phyloP scores from a whole-genome alignment of 2,113 vertebrate genomes.

The Chiloscyllium plagiosum region DNA sequence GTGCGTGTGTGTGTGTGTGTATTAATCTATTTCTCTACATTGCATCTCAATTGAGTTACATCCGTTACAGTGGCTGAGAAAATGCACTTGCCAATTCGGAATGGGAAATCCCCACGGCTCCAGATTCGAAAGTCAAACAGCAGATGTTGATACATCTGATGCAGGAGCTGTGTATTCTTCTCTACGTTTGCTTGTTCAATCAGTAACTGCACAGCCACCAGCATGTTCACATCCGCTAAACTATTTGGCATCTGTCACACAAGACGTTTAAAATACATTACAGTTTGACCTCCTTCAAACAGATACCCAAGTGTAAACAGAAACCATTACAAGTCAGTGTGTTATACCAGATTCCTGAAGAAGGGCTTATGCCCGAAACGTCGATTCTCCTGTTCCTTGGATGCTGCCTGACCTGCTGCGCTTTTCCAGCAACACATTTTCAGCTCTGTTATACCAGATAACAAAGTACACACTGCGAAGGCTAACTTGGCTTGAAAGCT shows the following conservation, averaged over 20 bases:
- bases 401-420: too few species aligned
- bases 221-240: conserved; percentile 84
- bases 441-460: neutral
- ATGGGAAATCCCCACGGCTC: conserved; percentile 92
- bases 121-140: conserved; percentile 95
- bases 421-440: too few species aligned
- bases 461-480: too few species aligned
- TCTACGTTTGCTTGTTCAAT: conserved; percentile 84
- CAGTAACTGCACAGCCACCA: conserved; percentile 83
- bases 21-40: neutral
- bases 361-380: too few species aligned
- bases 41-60: neutral
- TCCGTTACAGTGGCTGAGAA: neutral
- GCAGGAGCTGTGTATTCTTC: conserved; percentile 79
- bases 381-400: too few species aligned
- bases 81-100: conserved; percentile 76
- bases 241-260: conserved; percentile 66
- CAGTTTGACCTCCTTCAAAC: neutral
- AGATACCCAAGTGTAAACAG: neutral
- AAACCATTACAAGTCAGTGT: neutral
- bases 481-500: too few species aligned
- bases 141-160: conserved; percentile 83
- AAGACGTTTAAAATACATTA: neutral
- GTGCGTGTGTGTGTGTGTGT: neutral
- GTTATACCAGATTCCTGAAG: neutral